Evolutionary conservation across 2,113 vertebrate species (phyloP), one percentile per base, ranked within the genome.

Genomic region (Myocastor coypus): DNA sequence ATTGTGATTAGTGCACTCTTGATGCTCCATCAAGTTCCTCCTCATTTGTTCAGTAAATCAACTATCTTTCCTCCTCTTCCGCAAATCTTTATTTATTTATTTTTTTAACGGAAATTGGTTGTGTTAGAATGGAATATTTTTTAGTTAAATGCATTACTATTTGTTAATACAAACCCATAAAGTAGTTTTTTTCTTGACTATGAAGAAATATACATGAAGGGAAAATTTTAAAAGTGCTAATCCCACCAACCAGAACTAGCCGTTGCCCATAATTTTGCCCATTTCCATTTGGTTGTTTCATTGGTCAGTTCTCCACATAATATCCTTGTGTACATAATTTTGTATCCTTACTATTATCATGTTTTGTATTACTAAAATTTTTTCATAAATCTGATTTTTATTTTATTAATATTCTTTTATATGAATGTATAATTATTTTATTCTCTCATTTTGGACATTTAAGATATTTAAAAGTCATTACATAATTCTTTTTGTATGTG

Each of bases 341-440:
- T 96, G 7, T 64, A 96, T 55, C 46, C 55, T 89, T 59, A 14
- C 40, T 1, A 22, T 69, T 91, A 87, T 24, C 84, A 82, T 59
- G 9, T 86, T 89, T 95, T 12, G 37, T 61, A 50, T 83, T 68
- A 86, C 68, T 93, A 83, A 94, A 91, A 30, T 88, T 75, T 84
- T 92, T 22, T 86, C 30, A 66, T 94, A 84, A 94, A 80, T 2
- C 26, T 83, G 3, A 71, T 59, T 95, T 78, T 86, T 28, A 87
- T 16, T 77, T 88, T 81, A 28, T 87, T 73, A 89, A 93, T 91
- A 94, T 73, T 83, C 10, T 90, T 94, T 75, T 61, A 59, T 24
- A 66, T 64, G 19, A 37, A 68, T 59, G 42, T 80, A 75, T 55
- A 68, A 84, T 42, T 57, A 32, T 85, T 83, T 87, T 52, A 86